Base-by-base conservation (phyloP, 2,888 invertebrate species). In the Altica lythri region DNA sequence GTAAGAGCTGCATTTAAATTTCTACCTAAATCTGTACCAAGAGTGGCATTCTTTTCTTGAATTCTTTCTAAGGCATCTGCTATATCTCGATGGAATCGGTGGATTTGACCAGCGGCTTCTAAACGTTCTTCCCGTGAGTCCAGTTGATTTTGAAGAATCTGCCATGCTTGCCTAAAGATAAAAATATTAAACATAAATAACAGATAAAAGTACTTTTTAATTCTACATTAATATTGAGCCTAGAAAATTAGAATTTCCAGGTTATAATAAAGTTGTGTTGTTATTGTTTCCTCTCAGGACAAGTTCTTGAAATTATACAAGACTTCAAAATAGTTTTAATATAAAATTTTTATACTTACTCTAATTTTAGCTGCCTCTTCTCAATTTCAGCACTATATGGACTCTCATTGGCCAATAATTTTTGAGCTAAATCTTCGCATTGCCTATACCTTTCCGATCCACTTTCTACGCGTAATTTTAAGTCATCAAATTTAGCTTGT, bases 71-170 rank as follows among this genome's bases (percentile, higher is more conserved):
- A 76, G 1, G 95, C 90, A 71, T 97, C 96, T 14, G 90, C 92
- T 1, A 92, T 94, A 77, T 97, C 97, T 47, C 96, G 86, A 78
- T 98, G 97, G 83, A 96, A 98, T 49, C 95, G 85, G 77, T 98
- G 98, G 62, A 98, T 94, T 79, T 97, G 95, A 6, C 93, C 96
- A 1, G 98, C 98, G 0, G 95, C 97, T 71, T 89, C 87, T 29
- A 99, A 79, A 32, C 94, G 88, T 57, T 89, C 86, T 61, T 92
- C 92, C 9, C 97, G 85, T 42, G 90, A 86, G 65, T 90, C 89
- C 53, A 97, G 89, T 71, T 92, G 86, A 44, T 92, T 89, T 43
- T 95, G 81, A 0, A 98, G 83, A 37, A 89, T 86, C 61, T 91
- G 88, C 97, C 98, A 99, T 2, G 85, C 85, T 64, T 86, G 85